These are phyloP conservation scores for Ganaspis brasiliensis DNA, from an alignment of 2,888 invertebrate species.

Conservation along the genomic window DNA sequence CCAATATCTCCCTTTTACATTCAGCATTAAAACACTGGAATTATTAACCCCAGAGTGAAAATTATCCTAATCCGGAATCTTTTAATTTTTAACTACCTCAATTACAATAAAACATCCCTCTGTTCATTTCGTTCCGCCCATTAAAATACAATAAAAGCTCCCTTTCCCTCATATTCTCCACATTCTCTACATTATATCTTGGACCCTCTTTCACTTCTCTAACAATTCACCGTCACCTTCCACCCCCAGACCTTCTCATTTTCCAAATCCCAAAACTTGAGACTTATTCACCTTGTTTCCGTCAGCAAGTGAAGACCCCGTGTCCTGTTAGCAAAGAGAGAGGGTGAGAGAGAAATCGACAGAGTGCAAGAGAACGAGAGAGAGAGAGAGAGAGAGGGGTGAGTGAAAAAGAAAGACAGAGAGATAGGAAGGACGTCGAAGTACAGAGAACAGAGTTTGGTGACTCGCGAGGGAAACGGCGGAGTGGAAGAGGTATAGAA, in stretches of 20 bases:
- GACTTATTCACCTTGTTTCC: slow-evolving; percentile 39
- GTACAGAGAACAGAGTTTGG: slow-evolving; percentile 52
- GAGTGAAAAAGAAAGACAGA: slow-evolving; percentile 27
- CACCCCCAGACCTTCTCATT: neutral
- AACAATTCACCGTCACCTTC: slow-evolving; percentile 5
- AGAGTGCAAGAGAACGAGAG: slow-evolving; percentile 11
- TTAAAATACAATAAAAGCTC: slow-evolving; percentile 15
- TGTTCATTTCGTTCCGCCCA: slow-evolving; percentile 1
- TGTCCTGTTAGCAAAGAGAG: slow-evolving; percentile 35
- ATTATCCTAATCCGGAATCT: slow-evolving; percentile 3
- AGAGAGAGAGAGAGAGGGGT: slow-evolving; percentile 46
- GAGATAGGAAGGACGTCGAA: slow-evolving; percentile 36
- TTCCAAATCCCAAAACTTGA: slow-evolving; percentile 26
- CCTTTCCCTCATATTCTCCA: slow-evolving; percentile 11
- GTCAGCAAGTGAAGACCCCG: slow-evolving; percentile 34
- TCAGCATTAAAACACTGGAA: neutral
- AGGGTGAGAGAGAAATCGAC: slow-evolving; percentile 41
- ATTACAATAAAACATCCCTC: slow-evolving; percentile 18
- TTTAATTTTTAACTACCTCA: slow-evolving; percentile 15
- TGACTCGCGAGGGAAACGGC: slow-evolving; percentile 40
- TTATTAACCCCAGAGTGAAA: slow-evolving; percentile 4
- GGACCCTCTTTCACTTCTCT: neutral
- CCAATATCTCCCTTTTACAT: too few relatives aligned
- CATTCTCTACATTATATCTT: neutral
- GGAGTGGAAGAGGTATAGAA: slow-evolving; percentile 29